Conservation (phyloP, 2,888 invertebrate species). For the Drosophila picticornis region DNA sequence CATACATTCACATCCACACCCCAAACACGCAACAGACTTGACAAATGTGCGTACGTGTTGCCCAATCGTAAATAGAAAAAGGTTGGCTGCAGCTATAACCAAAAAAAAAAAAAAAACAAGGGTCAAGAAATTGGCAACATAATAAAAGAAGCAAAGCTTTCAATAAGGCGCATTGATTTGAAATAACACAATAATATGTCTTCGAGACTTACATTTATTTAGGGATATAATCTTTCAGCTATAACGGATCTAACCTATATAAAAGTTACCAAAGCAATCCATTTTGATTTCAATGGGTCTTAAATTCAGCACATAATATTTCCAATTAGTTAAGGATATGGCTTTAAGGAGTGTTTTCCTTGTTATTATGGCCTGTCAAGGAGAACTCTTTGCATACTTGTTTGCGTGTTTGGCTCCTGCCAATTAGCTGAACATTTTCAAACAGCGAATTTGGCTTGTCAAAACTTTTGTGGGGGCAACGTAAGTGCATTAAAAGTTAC, state of each 20-base stretch:
- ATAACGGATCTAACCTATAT: not conserved
- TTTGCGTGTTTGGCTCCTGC: not conserved
- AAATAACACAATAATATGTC: not conserved
- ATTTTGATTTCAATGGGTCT: not conserved
- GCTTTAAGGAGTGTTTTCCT: not conserved
- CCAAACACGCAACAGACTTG: slow-evolving; percentile 3
- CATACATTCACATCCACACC: not conserved
- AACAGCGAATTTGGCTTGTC: slow-evolving; percentile 13
- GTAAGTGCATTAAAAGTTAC: slow-evolving; percentile 23
- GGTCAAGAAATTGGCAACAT: not conserved
- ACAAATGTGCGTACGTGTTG: slow-evolving; percentile 50
- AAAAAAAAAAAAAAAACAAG: slow-evolving; percentile 5
- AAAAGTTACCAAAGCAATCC: not conserved
- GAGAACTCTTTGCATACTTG: slow-evolving; percentile 16
- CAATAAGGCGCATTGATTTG: slow-evolving; percentile 19
- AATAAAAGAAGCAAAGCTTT: not conserved
- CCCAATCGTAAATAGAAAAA: slow-evolving; percentile 29
- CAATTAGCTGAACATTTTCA: slow-evolving; percentile 27
- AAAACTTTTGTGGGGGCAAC: slow-evolving; percentile 21
- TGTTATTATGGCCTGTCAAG: not conserved
- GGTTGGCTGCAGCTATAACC: not conserved
- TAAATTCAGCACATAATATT: not conserved
- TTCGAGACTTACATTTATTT: slow-evolving; percentile 10
- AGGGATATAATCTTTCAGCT: not conserved
- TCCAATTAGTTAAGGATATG: not conserved